Evolutionary conservation across 2,797 vertebrate genomes (phyloP).

Genomic region (Catharus ustulatus): DNA sequence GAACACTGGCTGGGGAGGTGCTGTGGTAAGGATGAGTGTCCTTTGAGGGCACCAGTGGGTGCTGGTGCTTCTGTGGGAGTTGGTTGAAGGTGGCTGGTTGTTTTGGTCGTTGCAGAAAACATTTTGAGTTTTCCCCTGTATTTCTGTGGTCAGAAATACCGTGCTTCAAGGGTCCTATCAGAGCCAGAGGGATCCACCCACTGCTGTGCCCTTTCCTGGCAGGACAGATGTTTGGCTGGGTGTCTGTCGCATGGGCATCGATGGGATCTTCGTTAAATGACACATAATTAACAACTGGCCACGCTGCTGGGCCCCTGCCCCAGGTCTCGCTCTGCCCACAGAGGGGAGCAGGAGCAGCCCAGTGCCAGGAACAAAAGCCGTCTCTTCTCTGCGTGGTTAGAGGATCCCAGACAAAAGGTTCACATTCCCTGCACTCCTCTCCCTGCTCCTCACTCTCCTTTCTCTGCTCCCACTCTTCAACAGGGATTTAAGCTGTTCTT

Average conservation of each 20-base stretch:
- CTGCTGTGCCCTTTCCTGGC: not conserved
- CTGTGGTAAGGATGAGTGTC: rapidly evolving
- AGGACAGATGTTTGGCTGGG: not conserved
- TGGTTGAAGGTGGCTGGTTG: too few relatives aligned
- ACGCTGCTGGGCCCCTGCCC: rapidly evolving
- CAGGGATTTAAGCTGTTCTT: not conserved
- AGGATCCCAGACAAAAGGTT: not conserved
- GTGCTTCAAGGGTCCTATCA: rapidly evolving
- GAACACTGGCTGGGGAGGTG: not conserved
- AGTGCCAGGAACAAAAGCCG: not conserved
- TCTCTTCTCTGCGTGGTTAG: not conserved
- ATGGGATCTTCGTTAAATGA: rapidly evolving
- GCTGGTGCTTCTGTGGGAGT: rapidly evolving
- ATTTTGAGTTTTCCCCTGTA: rapidly evolving
- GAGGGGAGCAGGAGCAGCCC: not conserved
- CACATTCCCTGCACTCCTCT: not conserved
- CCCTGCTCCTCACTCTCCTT: not conserved
- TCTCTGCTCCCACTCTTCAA: not conserved
- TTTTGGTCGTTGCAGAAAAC: rapidly evolving
- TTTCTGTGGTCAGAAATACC: not conserved
- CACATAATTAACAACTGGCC: rapidly evolving
- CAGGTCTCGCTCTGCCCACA: not conserved
- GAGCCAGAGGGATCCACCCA: not conserved
- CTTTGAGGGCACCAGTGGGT: rapidly evolving
- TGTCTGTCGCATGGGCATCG: rapidly evolving